A percentile compares a stretch with the other conserved stretches of the same genome.
Conservation (phyloP, 2,797 vertebrate species). For the Threskiornis aethiopicus region DNA sequence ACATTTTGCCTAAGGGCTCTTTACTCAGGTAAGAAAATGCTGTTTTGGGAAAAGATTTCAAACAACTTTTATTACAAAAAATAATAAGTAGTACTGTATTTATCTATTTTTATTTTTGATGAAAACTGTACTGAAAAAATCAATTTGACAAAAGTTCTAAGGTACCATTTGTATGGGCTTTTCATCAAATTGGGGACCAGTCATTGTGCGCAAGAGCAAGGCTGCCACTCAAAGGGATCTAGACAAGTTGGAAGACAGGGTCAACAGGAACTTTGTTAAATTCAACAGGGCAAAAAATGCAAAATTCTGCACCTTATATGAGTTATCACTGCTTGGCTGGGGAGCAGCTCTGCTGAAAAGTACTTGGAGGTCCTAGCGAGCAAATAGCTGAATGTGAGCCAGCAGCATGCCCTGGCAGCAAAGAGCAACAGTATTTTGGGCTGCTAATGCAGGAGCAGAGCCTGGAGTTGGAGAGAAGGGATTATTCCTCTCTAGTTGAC, state of each 20-base stretch:
- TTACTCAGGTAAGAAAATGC: neutral
- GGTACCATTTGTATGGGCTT: neutral
- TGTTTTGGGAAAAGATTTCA: neutral
- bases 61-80: neutral
- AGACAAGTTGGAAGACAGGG: neutral
- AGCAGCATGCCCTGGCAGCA: neutral
- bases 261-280: neutral
- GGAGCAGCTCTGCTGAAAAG: neutral
- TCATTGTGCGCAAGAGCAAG: neutral
- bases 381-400: neutral
- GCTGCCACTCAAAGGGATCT: neutral
- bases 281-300: neutral
- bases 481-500: neutral
- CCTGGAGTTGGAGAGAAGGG: neutral
- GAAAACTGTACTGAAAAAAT: neutral
- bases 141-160: fast-evolving
- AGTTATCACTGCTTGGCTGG: neutral
- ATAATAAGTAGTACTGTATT: neutral
- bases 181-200: neutral
- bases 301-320: neutral
- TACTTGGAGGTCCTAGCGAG: neutral
- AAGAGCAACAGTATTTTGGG: neutral
- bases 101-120: neutral
- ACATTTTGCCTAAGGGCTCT: neutral
- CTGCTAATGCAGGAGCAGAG: neutral